Evolutionary conservation across 2,113 vertebrate genomes (phyloP), one percentile per base, ranked within the genome.

Genomic region (Neopipo cinnamomea): DNA sequence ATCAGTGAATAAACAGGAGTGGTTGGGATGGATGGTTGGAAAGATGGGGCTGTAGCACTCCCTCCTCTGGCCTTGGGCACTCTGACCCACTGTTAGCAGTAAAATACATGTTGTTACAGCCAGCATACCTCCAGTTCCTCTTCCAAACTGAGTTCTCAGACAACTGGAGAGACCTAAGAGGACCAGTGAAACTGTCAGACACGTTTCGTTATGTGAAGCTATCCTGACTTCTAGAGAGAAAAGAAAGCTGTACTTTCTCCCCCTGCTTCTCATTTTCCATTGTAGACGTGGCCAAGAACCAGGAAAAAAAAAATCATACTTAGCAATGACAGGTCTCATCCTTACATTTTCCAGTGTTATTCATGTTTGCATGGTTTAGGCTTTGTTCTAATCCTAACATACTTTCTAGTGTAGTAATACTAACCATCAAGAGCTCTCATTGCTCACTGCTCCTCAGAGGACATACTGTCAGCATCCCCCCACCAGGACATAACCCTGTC

Each of bases 21-120:
- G 3, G 46, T 6, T 67, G 70, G 61, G 65, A 42, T 17, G 50
- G 58, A 63, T 17, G 50, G 53, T 59, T 14, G 61, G 20, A 67
- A 20, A 28, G 25, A 11, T 17, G 11, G 50, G 30, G 25, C 41
- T 87, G 80, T 28, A 58, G 25, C 8, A 7, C 5, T 68, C 27
- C 61, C 11, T 59, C 56, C 22, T 68, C 52, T 44, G 23, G 22
- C 46, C 39, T 68, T 73, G 66, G 62, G 46, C 22, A 56, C 46
- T 49, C 62, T 89, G 84, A 85, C 44, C 41, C 58, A 72, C 13
- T 2, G 5, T 28, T 16, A 58, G 62, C 58, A 82, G 35, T 9
- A 62, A 53, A 78, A 75, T 25, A 52, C 4, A 9, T 0, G 1
- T 46, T 2, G 1, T 7, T 72, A 37, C 2, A 9, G 61, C 27